These are phyloP conservation scores for Bostrychus sinensis DNA, from an alignment of 2,113 vertebrate species.

Conservation along the genomic window DNA sequence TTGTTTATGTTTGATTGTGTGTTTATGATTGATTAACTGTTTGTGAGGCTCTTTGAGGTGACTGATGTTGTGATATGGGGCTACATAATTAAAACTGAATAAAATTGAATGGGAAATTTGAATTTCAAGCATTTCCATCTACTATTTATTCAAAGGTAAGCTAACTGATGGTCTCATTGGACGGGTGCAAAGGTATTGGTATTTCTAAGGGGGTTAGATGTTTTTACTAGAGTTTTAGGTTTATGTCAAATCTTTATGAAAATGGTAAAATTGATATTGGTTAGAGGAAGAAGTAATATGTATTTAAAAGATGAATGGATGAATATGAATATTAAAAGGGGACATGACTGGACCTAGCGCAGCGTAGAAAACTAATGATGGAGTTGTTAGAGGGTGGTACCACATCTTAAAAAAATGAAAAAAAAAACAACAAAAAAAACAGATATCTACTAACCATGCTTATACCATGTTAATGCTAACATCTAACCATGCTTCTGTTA, in stretches of 20 bases:
- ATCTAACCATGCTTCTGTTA: slow-evolving; percentile 68
- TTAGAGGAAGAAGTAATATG: slow-evolving; percentile 11
- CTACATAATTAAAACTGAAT: no score
- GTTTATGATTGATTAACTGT: no score
- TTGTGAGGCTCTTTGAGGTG: no score
- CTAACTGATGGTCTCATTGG: background rate
- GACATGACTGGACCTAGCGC: background rate
- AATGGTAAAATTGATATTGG: slow-evolving; percentile 19
- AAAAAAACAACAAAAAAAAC: slow-evolving; percentile 39
- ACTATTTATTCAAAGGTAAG: background rate
- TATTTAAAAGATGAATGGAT: background rate
- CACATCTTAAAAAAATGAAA: slow-evolving; percentile 35
- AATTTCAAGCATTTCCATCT: slow-evolving; percentile 3
- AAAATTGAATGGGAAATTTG: no score
- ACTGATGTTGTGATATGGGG: no score
- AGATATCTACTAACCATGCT: slow-evolving; percentile 70
- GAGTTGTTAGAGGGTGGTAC: slow-evolving; percentile 74
- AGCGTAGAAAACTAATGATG: slow-evolving; percentile 41
- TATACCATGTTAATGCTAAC: slow-evolving; percentile 52
- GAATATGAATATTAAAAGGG: background rate
- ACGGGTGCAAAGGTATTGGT: background rate
- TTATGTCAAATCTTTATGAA: slow-evolving; percentile 1
- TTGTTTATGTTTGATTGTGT: no score
- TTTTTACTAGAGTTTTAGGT: background rate
- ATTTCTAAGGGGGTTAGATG: background rate